Evolutionary conservation across 2,797 vertebrate genomes (phyloP).

Genomic region (Peromyscus eremicus): DNA sequence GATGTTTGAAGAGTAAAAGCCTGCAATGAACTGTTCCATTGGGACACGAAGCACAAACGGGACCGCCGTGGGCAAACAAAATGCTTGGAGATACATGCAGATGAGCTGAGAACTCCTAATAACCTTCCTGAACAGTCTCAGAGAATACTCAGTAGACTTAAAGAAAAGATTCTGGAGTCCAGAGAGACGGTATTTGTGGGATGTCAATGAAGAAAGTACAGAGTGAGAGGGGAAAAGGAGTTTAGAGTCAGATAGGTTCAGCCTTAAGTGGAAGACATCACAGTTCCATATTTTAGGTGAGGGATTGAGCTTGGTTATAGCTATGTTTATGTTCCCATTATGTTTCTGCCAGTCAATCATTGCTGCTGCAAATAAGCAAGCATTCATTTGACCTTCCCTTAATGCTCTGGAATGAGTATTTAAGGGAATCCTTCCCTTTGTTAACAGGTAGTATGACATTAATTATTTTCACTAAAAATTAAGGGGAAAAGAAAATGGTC

Average conservation of each 20-base stretch:
- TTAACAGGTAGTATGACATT: not conserved
- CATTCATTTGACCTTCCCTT: not conserved
- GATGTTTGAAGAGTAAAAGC: not conserved
- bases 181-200: not conserved
- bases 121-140: not conserved
- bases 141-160: not conserved
- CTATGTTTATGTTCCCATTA: not conserved
- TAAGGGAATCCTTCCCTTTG: not conserved
- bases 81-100: not conserved
- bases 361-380: not conserved
- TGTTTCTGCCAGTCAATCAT: not conserved
- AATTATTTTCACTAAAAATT: constrained; percentile 25
- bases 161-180: not conserved
- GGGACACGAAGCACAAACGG: not conserved
- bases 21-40: not conserved
- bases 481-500: not conserved
- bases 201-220: not conserved
- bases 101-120: not conserved
- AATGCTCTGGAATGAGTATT: not conserved
- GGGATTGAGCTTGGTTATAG: not conserved
- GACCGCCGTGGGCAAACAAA: not conserved
- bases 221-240: not conserved
- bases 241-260: not conserved
- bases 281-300: not conserved
- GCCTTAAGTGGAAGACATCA: accelerated